phyloP scores from a whole-genome alignment of 2,113 vertebrate species.

The Larimichthys crocea region DNA sequence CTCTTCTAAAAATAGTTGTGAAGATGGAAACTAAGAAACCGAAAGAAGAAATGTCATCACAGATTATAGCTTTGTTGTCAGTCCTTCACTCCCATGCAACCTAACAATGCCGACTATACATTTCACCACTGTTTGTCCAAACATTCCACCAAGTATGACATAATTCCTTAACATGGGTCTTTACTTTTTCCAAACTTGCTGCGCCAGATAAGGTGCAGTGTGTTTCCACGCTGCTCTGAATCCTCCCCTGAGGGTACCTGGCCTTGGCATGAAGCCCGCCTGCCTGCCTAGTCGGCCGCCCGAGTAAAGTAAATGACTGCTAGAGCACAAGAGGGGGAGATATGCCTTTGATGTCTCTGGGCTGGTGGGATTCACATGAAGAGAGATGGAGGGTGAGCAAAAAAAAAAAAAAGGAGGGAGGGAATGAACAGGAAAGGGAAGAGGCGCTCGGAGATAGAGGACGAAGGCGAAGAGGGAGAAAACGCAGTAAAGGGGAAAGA shows the following conservation, averaged over 20 bases:
- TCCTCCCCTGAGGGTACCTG: conserved; percentile 64
- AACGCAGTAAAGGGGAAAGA: conserved; percentile 10
- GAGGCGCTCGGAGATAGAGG: conserved; percentile 38
- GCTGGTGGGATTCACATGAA: conserved; percentile 46
- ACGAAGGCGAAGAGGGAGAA: conserved; percentile 11
- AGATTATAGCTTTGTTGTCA: conserved; percentile 50
- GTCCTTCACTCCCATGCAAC: not conserved
- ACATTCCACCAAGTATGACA: conserved; percentile 56
- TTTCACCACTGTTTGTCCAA: conserved; percentile 38
- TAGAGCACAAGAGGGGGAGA: conserved; percentile 27
- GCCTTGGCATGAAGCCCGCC: conserved; percentile 63
- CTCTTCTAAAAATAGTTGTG: conserved; percentile 59
- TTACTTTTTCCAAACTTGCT: conserved; percentile 31
- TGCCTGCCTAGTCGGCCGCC: not conserved
- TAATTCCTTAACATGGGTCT: conserved; percentile 35
- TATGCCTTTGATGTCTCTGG: conserved; percentile 63
- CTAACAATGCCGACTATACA: conserved; percentile 48
- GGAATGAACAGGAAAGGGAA: conserved; percentile 25
- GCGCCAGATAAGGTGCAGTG: conserved; percentile 36
- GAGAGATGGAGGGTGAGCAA: conserved; percentile 26
- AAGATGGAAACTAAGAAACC: conserved; percentile 45
- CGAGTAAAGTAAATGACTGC: conserved; percentile 30
- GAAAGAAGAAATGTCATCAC: conserved; percentile 32
- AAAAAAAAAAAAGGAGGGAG: not conserved
- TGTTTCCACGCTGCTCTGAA: conserved; percentile 50